Evolutionary conservation across 2,113 vertebrate species (phyloP), one percentile per base, ranked within the genome.

Genomic region (Phalacrocorax carbo): DNA sequence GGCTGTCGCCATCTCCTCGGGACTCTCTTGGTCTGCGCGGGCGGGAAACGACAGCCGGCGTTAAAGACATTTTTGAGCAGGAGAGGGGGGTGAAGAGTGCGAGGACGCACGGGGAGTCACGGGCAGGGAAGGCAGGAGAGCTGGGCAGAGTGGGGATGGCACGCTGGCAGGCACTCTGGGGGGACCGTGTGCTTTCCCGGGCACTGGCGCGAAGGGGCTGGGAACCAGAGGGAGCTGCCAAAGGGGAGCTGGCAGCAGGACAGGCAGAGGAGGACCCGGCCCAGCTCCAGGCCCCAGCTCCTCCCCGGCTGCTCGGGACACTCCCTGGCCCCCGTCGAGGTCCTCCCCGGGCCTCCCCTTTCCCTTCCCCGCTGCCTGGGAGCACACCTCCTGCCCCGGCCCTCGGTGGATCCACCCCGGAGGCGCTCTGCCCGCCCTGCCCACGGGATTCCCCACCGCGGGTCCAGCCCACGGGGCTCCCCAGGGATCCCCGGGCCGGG

Each of bases 1-100:
- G 90, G 97, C 97, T 38, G 97, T 80, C 66, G 94, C 89, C 97
- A 98, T 98, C 88, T 98, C 98, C 91, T 98, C 98, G 86, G 92
- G 96, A 88, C 96, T 98, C 96, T 98, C 98, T 88, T 98, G 98
- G 88, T 98, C 98, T 98, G 95, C 20, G 29, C 12, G 30, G 75
- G 89, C 2, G 54, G 82, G 77, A 77, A 82, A 32, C 2, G 6
- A 84, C 54, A 75, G 36, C 11, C 22, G 32, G 38, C 23, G 5
- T 90, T 64, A 89, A 18, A 90, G 71, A 44, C 71, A 95, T 95
- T 51, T 86, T 29, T 46, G 81, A 86, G 75, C 79, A 51, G 34
- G 34, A n/a, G 34, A 12, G 19, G 78, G 44, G 54, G 48, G 70
- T 8, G 7, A 49, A 29, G 27, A 65, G 65, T 0, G 8, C 8